phyloP scores from a whole-genome alignment of 2,113 vertebrate genomes.

The Hippocampus guttulatus region DNA sequence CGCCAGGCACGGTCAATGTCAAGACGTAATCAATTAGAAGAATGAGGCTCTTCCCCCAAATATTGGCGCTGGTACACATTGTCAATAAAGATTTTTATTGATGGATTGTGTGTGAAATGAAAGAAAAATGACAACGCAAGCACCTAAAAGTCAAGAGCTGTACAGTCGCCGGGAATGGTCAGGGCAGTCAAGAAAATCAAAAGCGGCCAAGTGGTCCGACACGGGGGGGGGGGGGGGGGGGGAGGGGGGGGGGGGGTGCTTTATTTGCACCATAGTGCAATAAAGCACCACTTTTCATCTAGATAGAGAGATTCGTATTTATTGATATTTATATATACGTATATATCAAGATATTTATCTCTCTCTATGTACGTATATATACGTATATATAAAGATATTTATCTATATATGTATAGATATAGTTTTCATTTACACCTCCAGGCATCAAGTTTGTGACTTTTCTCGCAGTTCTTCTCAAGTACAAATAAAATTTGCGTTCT shows the following conservation, averaged over 20 bases:
- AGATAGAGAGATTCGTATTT: constrained; percentile 52
- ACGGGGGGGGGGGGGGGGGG: constrained; percentile 69
- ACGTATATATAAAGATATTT: constrained; percentile 57
- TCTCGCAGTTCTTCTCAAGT: constrained; percentile 96
- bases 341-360: constrained; percentile 62
- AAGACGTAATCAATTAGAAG: too few species aligned
- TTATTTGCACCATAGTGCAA: constrained; percentile 98
- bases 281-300: constrained; percentile 88
- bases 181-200: constrained; percentile 83
- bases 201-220: constrained; percentile 97
- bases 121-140: constrained; percentile 58
- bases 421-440: constrained; percentile 92
- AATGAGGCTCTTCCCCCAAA: neutral
- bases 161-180: constrained; percentile 67
- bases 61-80: neutral
- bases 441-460: constrained; percentile 95
- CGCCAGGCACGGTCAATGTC: too few species aligned
- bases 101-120: constrained; percentile 40
- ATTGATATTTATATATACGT: constrained; percentile 49
- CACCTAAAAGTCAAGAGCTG: constrained; percentile 64
- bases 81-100: constrained; percentile 8
- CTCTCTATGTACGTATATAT: constrained; percentile 60
- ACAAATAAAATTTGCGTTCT: constrained; percentile 97
- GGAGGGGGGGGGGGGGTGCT: constrained; percentile 74
- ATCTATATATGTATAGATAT: constrained; percentile 66